Evolutionary conservation across 2,113 vertebrate genomes (phyloP).

Genomic region (Capreolus pygargus): DNA sequence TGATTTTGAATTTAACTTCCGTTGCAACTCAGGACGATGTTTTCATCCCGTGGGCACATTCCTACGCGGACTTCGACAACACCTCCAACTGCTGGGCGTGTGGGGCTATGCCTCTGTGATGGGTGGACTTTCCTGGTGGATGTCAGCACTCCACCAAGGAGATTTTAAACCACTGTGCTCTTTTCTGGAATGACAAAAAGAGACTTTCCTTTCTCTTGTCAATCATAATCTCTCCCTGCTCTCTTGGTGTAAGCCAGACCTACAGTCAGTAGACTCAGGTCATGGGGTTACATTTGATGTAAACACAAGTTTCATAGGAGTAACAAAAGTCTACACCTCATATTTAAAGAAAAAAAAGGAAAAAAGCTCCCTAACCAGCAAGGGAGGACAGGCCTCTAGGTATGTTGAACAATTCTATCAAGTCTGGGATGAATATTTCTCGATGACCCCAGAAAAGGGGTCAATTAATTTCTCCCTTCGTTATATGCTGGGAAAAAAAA

Average conservation of each 20-base stretch:
- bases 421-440: not conserved
- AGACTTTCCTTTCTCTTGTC: not conserved
- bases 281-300: not conserved
- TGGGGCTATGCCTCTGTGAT: not conserved
- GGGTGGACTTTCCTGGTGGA: not conserved
- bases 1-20: not conserved
- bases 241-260: not conserved
- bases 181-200: not conserved
- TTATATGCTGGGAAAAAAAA: not conserved
- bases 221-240: not conserved
- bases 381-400: not conserved
- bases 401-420: not conserved
- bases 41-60: not conserved
- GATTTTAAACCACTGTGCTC: not conserved
- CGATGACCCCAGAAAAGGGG: not conserved
- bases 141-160: accelerated
- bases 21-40: not conserved
- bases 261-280: not conserved
- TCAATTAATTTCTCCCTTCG: accelerated
- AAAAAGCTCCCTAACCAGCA: not conserved
- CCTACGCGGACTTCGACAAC: not conserved
- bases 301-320: not conserved
- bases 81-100: not conserved
- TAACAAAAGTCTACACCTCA: not conserved
- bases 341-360: not conserved